Evolutionary conservation across 1,140 invertebrate species (phyloP).

Genomic region (Trachelipus rathkii): DNA sequence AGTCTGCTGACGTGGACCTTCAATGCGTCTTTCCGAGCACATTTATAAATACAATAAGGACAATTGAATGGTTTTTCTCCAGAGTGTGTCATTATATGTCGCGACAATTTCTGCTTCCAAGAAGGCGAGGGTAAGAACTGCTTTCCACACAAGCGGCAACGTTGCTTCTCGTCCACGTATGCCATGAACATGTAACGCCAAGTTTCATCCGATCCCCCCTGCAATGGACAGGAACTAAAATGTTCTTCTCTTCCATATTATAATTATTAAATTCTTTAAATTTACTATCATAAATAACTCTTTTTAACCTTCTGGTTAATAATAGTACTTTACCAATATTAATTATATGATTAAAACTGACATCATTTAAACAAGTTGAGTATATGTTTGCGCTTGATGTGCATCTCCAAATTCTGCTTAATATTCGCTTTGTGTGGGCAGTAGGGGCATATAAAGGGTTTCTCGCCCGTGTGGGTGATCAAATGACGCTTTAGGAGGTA

Average conservation of each 20-base stretch:
- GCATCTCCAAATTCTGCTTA: constrained; percentile 43
- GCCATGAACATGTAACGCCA: constrained; percentile 35
- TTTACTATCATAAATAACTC: no score
- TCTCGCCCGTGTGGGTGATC: constrained; percentile 39
- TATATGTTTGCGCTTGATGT: constrained; percentile 44
- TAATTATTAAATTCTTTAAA: constrained; percentile 22
- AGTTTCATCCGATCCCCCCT: constrained; percentile 33
- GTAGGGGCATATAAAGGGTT: constrained; percentile 51
- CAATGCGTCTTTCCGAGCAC: constrained; percentile 43
- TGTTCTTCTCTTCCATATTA: constrained; percentile 16
- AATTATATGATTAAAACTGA: no score
- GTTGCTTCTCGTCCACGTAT: constrained; percentile 39
- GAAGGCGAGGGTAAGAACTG: constrained; percentile 44
- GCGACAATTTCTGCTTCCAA: constrained; percentile 43
- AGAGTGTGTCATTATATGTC: constrained; percentile 44
- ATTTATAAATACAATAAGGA: constrained; percentile 38
- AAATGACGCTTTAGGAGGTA: constrained; percentile 44
- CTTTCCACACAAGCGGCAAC: constrained; percentile 44
- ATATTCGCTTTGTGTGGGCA: constrained; percentile 42
- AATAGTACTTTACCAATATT: no score
- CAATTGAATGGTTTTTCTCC: constrained; percentile 43
- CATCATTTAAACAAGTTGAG: no score
- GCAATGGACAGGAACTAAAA: constrained; percentile 30
- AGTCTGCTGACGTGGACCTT: constrained; percentile 40
- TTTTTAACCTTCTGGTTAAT: no score